phyloP scores from a whole-genome alignment of 1,140 invertebrate genomes.

The Lepidostoma basale region DNA sequence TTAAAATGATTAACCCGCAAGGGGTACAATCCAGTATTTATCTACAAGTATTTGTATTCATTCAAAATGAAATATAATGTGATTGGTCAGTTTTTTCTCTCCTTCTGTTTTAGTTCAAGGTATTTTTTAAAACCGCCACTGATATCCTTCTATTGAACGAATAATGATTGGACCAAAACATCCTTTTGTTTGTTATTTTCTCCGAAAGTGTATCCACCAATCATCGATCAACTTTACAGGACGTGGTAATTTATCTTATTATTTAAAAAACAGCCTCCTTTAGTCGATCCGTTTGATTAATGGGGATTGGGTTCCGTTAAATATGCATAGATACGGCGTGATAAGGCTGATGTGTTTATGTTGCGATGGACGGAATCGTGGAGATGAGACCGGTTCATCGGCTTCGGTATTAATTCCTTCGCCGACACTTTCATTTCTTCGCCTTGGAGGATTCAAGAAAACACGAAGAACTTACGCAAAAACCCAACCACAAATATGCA shows the following conservation, averaged over 20 bases:
- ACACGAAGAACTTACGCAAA: neutral
- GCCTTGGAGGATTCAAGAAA: neutral
- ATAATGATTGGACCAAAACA: neutral
- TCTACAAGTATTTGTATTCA: too few species aligned
- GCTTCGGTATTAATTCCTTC: too few species aligned
- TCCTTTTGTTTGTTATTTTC: neutral
- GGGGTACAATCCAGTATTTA: too few species aligned
- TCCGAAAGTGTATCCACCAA: neutral
- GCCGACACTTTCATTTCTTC: too few species aligned
- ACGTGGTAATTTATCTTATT: constrained; percentile 1
- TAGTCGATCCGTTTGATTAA: neutral
- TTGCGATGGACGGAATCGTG: neutral
- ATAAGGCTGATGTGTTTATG: neutral
- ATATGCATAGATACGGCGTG: neutral
- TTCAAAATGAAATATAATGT: too few species aligned
- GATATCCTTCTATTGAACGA: neutral
- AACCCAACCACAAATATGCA: neutral
- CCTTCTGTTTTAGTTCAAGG: too few species aligned
- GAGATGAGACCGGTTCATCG: neutral
- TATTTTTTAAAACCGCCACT: too few species aligned
- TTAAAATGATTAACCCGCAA: too few species aligned
- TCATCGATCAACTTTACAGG: constrained; percentile 9
- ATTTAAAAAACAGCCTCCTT: neutral
- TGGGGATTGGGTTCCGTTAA: neutral
- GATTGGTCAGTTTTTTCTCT: too few species aligned